phyloP scores from a whole-genome alignment of 1,140 invertebrate genomes.

The Drosophila ercepeae region DNA sequence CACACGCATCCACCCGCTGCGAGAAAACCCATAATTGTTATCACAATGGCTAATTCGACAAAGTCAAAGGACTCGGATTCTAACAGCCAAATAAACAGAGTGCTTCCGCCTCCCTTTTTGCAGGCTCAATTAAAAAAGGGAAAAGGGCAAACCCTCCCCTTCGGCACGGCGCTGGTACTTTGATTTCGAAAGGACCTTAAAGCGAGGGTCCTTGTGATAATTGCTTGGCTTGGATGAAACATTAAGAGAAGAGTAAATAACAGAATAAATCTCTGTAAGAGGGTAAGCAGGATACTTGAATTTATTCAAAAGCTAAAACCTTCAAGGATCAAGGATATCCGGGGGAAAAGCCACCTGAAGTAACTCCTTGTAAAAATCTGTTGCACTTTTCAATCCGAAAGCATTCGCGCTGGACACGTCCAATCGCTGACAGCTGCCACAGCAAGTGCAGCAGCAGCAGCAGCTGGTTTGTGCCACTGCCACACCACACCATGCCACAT shows the following conservation, averaged over 20 bases:
- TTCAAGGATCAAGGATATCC: not conserved
- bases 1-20: constrained; percentile 3
- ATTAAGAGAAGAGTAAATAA: not conserved
- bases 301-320: not conserved
- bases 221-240: not conserved
- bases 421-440: constrained; percentile 3
- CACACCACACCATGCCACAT: not conserved
- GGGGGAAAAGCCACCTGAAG: not conserved
- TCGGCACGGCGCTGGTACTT: not conserved
- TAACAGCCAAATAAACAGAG: constrained; percentile 61
- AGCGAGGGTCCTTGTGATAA: not conserved
- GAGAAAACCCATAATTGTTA: constrained; percentile 58
- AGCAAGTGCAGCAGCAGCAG: not conserved
- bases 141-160: not conserved
- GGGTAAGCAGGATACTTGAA: not conserved
- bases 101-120: not conserved
- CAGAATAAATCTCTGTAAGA: not conserved
- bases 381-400: not conserved
- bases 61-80: constrained; percentile 77
- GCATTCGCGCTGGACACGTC: not conserved
- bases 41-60: constrained; percentile 76
- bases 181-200: constrained; percentile 2
- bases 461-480: not conserved
- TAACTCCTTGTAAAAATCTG: not conserved
- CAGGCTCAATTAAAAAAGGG: constrained; percentile 40